A percentile compares a stretch with the other conserved stretches of the same genome.
phyloP scores from a whole-genome alignment of 1,140 invertebrate genomes.

The Gonatopus flavifemur region DNA sequence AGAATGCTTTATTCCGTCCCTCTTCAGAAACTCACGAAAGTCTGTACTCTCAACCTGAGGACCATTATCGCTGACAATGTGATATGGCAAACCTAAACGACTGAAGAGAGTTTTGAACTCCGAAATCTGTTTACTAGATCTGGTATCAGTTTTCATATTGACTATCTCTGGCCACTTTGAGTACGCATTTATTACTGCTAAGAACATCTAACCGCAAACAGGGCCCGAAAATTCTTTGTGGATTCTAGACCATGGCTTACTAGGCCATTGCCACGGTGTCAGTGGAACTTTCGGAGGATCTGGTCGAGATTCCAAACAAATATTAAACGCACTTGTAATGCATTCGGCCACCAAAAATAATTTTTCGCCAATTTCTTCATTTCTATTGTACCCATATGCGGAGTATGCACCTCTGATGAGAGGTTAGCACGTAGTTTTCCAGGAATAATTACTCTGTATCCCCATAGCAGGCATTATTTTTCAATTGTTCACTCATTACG shows the following conservation, averaged over 20 bases:
- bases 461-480: not conserved
- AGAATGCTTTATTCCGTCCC: not conserved
- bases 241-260: constrained; percentile 29
- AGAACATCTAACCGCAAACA: constrained; percentile 21
- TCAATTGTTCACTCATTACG: not conserved
- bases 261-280: too few species aligned
- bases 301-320: constrained; percentile 13
- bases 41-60: constrained; percentile 15
- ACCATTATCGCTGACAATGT: constrained; percentile 20
- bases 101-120: constrained; percentile 4
- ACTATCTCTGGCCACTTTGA: constrained; percentile 4
- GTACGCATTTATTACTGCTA: too few species aligned
- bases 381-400: constrained; percentile 1
- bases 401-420: not conserved
- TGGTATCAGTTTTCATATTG: constrained; percentile 7
- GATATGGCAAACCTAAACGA: constrained; percentile 10
- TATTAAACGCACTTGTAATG: not conserved
- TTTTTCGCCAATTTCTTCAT: constrained; percentile 1
- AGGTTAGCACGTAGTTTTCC: not conserved
- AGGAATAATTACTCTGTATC: not conserved
- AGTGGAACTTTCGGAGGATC: constrained; percentile 11
- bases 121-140: not conserved
- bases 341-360: constrained; percentile 2
- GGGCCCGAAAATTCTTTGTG: constrained; percentile 32
- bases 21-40: constrained; percentile 4